These are phyloP conservation scores for Tetragonula clypearis DNA, from an alignment of 1,140 invertebrate genomes.

Conservation along the genomic window DNA sequence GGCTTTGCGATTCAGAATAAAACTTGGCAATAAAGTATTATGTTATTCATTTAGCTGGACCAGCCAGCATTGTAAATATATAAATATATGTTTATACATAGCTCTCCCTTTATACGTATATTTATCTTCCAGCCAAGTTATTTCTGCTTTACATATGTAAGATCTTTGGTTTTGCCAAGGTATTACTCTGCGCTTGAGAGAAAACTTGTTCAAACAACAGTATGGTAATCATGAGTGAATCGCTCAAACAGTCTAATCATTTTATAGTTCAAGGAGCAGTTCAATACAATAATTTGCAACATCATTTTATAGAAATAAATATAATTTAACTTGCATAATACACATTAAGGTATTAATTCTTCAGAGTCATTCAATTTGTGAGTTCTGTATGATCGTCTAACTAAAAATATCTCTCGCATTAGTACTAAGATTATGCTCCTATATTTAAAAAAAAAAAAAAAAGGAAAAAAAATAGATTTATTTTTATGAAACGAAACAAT, in stretches of 20 bases:
- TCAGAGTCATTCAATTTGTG: conserved; percentile 49
- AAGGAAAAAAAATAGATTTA: conserved; percentile 26
- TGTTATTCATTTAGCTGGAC: conserved; percentile 66
- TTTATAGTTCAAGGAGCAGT: conserved; percentile 65
- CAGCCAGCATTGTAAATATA: conserved; percentile 71
- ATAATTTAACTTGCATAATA: conserved; percentile 26
- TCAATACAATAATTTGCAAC: conserved; percentile 53
- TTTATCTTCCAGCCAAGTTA: conserved; percentile 61
- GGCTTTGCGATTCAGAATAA: conserved; percentile 58
- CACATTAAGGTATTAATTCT: conserved; percentile 9
- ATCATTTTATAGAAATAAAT: conserved; percentile 44
- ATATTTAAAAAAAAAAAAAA: conserved; percentile 35
- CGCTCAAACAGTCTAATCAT: conserved; percentile 59
- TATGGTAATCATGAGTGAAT: conserved; percentile 43
- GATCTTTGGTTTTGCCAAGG: conserved; percentile 76
- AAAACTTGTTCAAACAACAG: conserved; percentile 43
- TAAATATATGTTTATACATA: conserved; percentile 67
- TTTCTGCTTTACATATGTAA: conserved; percentile 59
- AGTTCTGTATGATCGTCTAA: conserved; percentile 63
- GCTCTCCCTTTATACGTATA: conserved; percentile 59
- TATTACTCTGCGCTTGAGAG: conserved; percentile 56
- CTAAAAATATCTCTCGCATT: conserved; percentile 36
- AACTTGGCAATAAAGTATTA: conserved; percentile 67
- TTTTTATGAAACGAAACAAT: conserved; percentile 42
- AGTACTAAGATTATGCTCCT: conserved; percentile 45